Percentiles rank a stretch among this genome's conserved stretches.
phyloP scores from a whole-genome alignment of 2,113 vertebrate genomes.

The Pao palembangensis region DNA sequence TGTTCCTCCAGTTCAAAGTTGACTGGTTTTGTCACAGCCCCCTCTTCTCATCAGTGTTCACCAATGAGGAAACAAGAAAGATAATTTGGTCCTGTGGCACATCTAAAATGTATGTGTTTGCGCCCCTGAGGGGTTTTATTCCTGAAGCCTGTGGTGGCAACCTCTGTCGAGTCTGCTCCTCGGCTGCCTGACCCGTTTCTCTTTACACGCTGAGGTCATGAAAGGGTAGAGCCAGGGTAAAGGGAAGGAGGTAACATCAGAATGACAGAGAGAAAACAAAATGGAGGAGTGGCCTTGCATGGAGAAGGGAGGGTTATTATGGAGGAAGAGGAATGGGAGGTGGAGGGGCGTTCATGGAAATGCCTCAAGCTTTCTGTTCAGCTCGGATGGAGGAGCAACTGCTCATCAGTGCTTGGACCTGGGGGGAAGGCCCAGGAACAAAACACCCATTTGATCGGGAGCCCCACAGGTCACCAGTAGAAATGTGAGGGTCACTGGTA shows the following conservation, averaged over 20 bases:
- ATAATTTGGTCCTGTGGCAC: constrained; percentile 58
- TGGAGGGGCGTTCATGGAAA: constrained; percentile 57
- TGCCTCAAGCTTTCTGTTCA: constrained; percentile 68
- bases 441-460: constrained; percentile 56
- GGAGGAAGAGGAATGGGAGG: constrained; percentile 5
- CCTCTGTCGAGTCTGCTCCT: constrained; percentile 34
- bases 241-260: constrained; percentile 30
- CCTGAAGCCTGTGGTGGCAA: constrained; percentile 7
- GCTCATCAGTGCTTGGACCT: constrained; percentile 54
- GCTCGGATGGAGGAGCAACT: constrained; percentile 65
- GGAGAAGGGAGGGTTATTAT: constrained; percentile 33
- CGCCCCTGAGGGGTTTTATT: constrained; percentile 13
- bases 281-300: constrained; percentile 60
- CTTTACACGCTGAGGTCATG: constrained; percentile 64
- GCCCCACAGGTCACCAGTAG: constrained; percentile 45
- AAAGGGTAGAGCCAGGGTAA: constrained; percentile 32
- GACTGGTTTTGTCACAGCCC: constrained; percentile 51
- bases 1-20: constrained; percentile 67
- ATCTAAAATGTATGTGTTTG: constrained; percentile 20
- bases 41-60: constrained; percentile 50
- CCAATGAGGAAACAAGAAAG: constrained; percentile 62
- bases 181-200: constrained; percentile 65
- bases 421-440: constrained; percentile 42
- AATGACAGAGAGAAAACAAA: constrained; percentile 45
- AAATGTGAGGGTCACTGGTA: constrained; percentile 48